A percentile compares a stretch with the other conserved stretches of the same genome.
Conservation (phyloP, 2,113 vertebrate genomes). For the Uria aalge region DNA sequence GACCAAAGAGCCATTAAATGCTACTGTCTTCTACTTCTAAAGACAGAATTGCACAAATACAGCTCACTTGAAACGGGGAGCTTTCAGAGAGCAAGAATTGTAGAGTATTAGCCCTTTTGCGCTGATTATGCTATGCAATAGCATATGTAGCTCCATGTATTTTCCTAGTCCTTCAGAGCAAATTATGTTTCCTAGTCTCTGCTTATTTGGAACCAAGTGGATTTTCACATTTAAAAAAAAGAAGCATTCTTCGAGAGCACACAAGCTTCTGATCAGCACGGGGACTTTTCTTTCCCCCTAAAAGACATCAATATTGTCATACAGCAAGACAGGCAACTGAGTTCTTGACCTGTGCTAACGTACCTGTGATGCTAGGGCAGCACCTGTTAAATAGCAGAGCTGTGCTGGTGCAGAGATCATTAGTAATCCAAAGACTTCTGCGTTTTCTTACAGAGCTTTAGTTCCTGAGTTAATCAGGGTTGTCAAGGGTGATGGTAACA, state of each 20-base stretch:
- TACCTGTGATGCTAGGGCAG: neutral
- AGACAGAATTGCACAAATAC: neutral
- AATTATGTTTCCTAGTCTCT: neutral
- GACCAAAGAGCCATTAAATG: neutral
- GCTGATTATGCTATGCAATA: neutral
- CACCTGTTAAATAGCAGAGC: neutral
- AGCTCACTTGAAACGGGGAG: neutral
- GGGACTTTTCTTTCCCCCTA: neutral
- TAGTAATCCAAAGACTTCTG: neutral
- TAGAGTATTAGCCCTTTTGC: neutral
- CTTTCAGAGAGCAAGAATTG: neutral
- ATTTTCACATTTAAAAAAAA: neutral
- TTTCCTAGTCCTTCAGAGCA: neutral
- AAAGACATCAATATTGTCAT: neutral
- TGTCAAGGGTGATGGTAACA: neutral
- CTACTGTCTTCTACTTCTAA: neutral
- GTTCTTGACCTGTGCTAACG: neutral
- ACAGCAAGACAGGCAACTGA: neutral
- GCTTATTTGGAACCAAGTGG: neutral
- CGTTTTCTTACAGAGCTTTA: neutral
- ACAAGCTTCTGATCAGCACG: neutral
- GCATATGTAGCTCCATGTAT: neutral
- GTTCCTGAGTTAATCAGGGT: neutral
- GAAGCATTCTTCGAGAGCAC: neutral
- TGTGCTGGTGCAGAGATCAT: neutral